phyloP scores from a whole-genome alignment of 2,888 invertebrate species.

The Drosophila niveifrons region DNA sequence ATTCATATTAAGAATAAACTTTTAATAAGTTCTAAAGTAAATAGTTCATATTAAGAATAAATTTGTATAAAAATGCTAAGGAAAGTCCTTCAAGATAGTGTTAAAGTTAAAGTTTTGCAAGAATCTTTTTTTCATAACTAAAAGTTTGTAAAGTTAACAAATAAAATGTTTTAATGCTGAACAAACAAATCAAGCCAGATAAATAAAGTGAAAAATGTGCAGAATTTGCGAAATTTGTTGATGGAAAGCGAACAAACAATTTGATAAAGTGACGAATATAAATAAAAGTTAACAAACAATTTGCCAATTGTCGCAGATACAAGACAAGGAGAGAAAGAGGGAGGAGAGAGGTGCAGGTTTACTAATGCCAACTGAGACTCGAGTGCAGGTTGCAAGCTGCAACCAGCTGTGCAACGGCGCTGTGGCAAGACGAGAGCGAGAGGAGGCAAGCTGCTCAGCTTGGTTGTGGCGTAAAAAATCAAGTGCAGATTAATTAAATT shows the following conservation, averaged over 20 bases:
- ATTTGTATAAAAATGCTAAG: too few species aligned
- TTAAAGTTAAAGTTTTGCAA: too few species aligned
- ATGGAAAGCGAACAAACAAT: conserved; percentile 20
- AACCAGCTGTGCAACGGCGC: conserved; percentile 29
- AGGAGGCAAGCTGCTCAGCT: conserved; percentile 43
- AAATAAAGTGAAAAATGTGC: background rate
- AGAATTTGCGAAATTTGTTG: conserved; percentile 8
- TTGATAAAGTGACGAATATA: conserved; percentile 40
- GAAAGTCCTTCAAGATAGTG: too few species aligned
- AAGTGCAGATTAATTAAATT: conserved; percentile 80
- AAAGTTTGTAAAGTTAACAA: background rate
- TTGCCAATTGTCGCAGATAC: conserved; percentile 71
- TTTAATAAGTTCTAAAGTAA: too few species aligned
- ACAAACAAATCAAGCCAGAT: background rate
- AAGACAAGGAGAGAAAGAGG: background rate
- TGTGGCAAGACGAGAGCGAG: conserved; percentile 7
- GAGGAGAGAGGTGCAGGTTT: background rate
- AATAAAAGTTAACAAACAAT: conserved; percentile 59
- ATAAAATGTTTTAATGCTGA: background rate
- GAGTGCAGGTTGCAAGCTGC: conserved; percentile 25
- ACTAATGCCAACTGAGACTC: conserved; percentile 23
- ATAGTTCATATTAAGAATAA: too few species aligned
- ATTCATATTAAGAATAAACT: too few species aligned
- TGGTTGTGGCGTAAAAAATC: conserved; percentile 78
- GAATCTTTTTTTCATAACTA: too few species aligned